phyloP scores from a whole-genome alignment of 2,113 vertebrate genomes.

The Tachysurus fulvidraco region DNA sequence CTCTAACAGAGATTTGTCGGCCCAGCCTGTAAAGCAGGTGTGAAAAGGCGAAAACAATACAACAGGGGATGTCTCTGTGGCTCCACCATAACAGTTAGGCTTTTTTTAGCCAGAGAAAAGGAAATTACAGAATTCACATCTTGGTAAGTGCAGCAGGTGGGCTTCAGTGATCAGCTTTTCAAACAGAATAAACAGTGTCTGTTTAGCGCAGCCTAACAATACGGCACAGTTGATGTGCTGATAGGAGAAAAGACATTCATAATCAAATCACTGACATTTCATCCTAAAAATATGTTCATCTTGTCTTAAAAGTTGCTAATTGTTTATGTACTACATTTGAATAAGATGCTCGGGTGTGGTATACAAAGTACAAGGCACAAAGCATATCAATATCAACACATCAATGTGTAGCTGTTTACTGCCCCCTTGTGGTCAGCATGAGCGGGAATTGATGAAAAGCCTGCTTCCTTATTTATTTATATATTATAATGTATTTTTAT shows the following conservation, averaged over 20 bases:
- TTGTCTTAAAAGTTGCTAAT: neutral
- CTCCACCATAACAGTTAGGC: neutral
- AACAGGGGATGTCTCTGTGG: neutral
- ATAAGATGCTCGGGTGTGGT: neutral
- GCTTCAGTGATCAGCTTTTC: neutral
- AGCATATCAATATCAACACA: neutral
- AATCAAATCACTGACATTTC: neutral
- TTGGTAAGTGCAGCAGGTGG: neutral
- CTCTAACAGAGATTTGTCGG: conserved; percentile 33
- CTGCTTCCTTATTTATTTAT: neutral
- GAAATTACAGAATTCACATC: conserved; percentile 1
- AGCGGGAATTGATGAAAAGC: neutral
- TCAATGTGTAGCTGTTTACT: neutral
- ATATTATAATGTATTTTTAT: no score
- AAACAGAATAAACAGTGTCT: neutral
- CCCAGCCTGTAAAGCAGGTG: conserved; percentile 23
- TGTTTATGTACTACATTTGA: neutral
- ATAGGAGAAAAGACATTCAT: neutral
- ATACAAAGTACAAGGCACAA: neutral
- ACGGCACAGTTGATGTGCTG: no score
- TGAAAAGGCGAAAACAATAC: conserved; percentile 29
- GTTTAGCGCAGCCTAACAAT: no score
- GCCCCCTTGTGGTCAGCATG: conserved; percentile 9
- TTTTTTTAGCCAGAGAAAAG: neutral
- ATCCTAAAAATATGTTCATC: neutral